Evolutionary conservation across 1,140 invertebrate genomes (phyloP).

Genomic region (Apis mellifera): Amel_HAv3.1 CM009945.2:8893501-8894000

Average conservation of each 20-base stretch:
- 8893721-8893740: constrained; percentile 24
- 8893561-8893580: too few relatives aligned
- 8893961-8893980: too few relatives aligned
- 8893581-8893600: too few relatives aligned
- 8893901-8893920: constrained; percentile 46
- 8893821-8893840: constrained; percentile 50
- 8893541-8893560: background rate
- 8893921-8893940: constrained; percentile 37
- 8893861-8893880: constrained; percentile 53
- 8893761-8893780: constrained; percentile 62
- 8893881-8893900: constrained; percentile 66
- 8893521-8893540: background rate
- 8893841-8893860: constrained; percentile 58
- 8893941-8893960: too few relatives aligned
- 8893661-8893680: background rate
- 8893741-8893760: background rate
- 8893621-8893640: too few relatives aligned
- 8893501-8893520: too few relatives aligned
- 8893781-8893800: constrained; percentile 64
- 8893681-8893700: constrained; percentile 8
- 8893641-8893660: too few relatives aligned
- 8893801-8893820: constrained; percentile 63
- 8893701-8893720: constrained; percentile 34
- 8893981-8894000: too few relatives aligned
- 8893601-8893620: too few relatives aligned